phyloP scores from a whole-genome alignment of 2,888 invertebrate genomes.

The Zaprionus obscuricornis region DNA sequence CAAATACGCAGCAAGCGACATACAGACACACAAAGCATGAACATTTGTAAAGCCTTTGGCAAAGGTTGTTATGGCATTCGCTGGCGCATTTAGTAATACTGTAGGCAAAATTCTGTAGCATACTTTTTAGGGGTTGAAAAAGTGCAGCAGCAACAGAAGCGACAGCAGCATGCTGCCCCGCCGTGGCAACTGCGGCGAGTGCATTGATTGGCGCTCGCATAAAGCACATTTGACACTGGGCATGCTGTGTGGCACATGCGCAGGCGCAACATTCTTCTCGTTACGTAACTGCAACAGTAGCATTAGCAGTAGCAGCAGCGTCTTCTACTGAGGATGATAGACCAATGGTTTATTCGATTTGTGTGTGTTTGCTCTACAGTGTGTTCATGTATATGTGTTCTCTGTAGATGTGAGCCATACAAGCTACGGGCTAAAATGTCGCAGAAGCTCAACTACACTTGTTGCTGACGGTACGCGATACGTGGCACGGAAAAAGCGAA shows the following conservation, averaged over 20 bases:
- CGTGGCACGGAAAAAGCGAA: slow-evolving; percentile 11
- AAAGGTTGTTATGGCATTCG: slow-evolving; percentile 74
- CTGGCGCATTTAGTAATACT: slow-evolving; percentile 55
- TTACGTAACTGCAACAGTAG: slow-evolving; percentile 59
- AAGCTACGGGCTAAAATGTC: slow-evolving; percentile 20
- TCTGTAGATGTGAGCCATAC: slow-evolving; percentile 9
- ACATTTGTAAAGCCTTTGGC: background rate
- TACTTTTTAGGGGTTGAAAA: slow-evolving; percentile 76
- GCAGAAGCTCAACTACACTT: slow-evolving; percentile 77
- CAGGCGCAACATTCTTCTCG: slow-evolving; percentile 59
- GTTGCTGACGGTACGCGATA: slow-evolving; percentile 74
- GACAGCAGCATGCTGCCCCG: background rate
- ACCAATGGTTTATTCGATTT: slow-evolving; percentile 15
- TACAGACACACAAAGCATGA: slow-evolving; percentile 1
- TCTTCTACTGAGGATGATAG: slow-evolving; percentile 22
- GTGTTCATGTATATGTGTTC: background rate
- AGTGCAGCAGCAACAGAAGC: too few relatives aligned
- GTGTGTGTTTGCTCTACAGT: background rate
- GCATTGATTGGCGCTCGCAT: slow-evolving; percentile 60
- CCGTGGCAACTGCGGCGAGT: slow-evolving; percentile 11
- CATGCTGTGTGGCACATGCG: slow-evolving; percentile 45
- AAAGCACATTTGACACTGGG: slow-evolving; percentile 57
- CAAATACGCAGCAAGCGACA: background rate
- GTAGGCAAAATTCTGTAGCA: slow-evolving; percentile 62
- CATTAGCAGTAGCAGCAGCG: slow-evolving; percentile 8